A percentile compares a stretch with the other conserved stretches of the same genome.
These are phyloP conservation scores for Drosophila paramelanica DNA, from an alignment of 2,888 invertebrate species.

Conservation along the genomic window DNA sequence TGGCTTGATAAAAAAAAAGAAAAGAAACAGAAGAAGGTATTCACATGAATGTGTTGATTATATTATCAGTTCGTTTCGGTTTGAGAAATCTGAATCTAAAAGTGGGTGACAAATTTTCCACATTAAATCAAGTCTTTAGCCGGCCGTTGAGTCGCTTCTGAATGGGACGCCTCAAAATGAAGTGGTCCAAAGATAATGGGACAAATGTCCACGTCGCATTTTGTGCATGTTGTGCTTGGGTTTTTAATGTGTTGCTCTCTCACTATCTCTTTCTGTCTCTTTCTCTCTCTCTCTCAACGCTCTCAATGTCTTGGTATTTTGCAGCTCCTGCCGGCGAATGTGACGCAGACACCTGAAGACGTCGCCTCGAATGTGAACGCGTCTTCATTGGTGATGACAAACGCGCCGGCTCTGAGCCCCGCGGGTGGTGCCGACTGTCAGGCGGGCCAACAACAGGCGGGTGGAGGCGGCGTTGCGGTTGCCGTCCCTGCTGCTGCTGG, in stretches of 20 bases:
- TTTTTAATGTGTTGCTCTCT: conserved; percentile 5
- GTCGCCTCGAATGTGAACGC: conserved; percentile 66
- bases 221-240: neutral
- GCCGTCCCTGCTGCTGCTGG: conserved; percentile 77
- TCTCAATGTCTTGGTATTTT: conserved; percentile 45
- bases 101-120: conserved; percentile 58
- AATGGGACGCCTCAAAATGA: conserved; percentile 10
- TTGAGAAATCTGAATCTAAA: neutral
- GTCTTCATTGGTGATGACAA: conserved; percentile 72
- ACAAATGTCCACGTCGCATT: conserved; percentile 5
- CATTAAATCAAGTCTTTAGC: conserved; percentile 41
- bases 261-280: too few relatives aligned
- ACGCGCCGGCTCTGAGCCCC: conserved; percentile 78
- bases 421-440: conserved; percentile 86
- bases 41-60: conserved; percentile 13
- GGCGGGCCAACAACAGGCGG: conserved; percentile 87
- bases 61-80: conserved; percentile 13
- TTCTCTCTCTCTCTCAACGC: too few relatives aligned
- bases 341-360: conserved; percentile 74
- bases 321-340: conserved; percentile 76
- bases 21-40: neutral
- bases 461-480: conserved; percentile 85
- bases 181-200: conserved; percentile 41
- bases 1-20: neutral
- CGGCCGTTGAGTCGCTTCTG: neutral